A percentile compares a stretch with the other conserved stretches of the same genome.
Evolutionary conservation across 2,888 invertebrate species (phyloP).

Genomic region (Noctua janthina): DNA sequence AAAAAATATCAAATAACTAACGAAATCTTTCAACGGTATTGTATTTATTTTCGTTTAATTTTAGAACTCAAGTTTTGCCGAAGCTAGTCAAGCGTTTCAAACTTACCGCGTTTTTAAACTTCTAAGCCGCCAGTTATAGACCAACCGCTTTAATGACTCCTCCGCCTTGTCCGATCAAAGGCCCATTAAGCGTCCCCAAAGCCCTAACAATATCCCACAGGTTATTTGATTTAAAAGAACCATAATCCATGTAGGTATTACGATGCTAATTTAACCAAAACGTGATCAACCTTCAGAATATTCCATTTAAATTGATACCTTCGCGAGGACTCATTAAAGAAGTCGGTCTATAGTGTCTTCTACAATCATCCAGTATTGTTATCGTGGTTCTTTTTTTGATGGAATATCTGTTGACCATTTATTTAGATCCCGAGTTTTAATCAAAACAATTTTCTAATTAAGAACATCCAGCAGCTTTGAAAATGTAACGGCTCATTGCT

Average conservation of each 20-base stretch:
- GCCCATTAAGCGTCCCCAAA: too few relatives aligned
- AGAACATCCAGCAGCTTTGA: neutral
- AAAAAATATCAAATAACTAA: slow-evolving; percentile 3
- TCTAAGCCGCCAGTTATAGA: neutral
- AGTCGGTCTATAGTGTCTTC: neutral
- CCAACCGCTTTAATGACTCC: too few relatives aligned
- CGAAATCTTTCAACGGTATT: neutral
- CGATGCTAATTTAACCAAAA: too few relatives aligned
- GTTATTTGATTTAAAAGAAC: too few relatives aligned
- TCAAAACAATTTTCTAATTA: neutral
- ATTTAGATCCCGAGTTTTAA: neutral
- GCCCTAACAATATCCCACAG: too few relatives aligned
- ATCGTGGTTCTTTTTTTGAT: neutral
- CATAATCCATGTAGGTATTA: too few relatives aligned
- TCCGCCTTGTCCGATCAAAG: too few relatives aligned
- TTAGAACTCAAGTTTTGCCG: neutral
- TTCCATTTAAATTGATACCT: too few relatives aligned
- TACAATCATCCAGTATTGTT: neutral
- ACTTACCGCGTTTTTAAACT: neutral
- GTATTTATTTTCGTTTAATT: neutral
- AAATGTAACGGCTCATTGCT: neutral
- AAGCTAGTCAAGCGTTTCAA: neutral
- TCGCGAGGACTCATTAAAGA: too few relatives aligned
- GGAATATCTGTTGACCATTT: neutral
- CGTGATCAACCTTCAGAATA: too few relatives aligned